phyloP scores from a whole-genome alignment of 2,113 vertebrate species.

The Alexandromys fortis region DNA sequence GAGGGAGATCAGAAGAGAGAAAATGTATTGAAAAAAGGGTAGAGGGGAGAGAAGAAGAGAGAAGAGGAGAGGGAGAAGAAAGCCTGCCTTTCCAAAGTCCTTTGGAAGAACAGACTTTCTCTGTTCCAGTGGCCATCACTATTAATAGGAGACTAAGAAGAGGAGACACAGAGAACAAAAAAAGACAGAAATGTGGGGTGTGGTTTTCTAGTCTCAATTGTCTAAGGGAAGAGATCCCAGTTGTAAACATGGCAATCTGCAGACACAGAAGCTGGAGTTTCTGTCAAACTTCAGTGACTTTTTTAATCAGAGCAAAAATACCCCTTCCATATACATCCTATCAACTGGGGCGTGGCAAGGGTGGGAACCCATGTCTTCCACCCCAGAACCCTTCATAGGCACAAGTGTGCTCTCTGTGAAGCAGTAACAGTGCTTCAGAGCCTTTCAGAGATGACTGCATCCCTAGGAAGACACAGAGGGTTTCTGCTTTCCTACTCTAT shows the following conservation, averaged over 20 bases:
- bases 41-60: not conserved
- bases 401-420: not conserved
- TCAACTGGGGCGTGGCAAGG: not conserved
- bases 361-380: not conserved
- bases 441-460: not conserved
- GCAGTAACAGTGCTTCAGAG: not conserved
- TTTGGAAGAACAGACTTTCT: conserved; percentile 68
- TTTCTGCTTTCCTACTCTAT: not conserved
- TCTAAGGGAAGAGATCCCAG: conserved; percentile 4
- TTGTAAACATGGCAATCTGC: conserved; percentile 24
- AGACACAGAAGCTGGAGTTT: conserved; percentile 38
- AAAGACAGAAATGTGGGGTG: not conserved
- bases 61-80: not conserved
- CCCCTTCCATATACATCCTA: not conserved
- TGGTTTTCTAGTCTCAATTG: not conserved
- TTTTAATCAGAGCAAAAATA: not conserved
- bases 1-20: conserved; percentile 77
- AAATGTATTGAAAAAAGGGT: conserved; percentile 39
- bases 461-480: not conserved
- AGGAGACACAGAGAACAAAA: conserved; percentile 33
- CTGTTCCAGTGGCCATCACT: conserved; percentile 45
- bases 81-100: conserved; percentile 33
- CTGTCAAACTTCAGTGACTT: conserved; percentile 33
- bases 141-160: conserved; percentile 22
- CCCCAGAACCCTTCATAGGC: no score